Evolutionary conservation across 2,113 vertebrate species (phyloP).

Genomic region (Muntiacus reevesi): DNA sequence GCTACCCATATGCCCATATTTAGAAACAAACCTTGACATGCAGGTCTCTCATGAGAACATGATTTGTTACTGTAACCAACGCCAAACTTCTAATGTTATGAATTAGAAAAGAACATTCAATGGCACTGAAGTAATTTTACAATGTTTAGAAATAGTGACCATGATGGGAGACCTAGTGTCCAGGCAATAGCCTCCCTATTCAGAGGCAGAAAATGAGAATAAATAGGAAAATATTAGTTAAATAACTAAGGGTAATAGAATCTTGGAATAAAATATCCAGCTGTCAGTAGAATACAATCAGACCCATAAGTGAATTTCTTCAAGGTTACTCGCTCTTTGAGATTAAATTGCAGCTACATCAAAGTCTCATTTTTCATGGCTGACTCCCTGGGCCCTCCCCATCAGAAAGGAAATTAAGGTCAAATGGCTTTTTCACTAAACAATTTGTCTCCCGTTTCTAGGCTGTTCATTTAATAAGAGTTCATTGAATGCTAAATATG

Average conservation of each 20-base stretch:
- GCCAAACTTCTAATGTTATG: neutral
- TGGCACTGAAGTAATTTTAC: neutral
- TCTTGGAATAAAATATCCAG: conserved; percentile 30
- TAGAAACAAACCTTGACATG: conserved; percentile 4
- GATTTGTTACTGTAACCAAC: neutral
- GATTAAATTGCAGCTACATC: conserved; percentile 21
- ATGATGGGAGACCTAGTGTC: conserved; percentile 46
- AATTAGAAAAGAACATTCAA: neutral
- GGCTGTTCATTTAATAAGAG: conserved; percentile 35
- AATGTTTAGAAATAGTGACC: conserved; percentile 24
- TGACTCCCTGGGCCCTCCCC: conserved; percentile 8
- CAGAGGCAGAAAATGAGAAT: conserved; percentile 44
- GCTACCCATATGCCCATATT: neutral
- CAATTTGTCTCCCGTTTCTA: conserved; percentile 30
- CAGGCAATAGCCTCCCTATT: conserved; percentile 57
- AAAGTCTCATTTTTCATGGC: conserved; percentile 46
- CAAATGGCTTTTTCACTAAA: conserved; percentile 52
- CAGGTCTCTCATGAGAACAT: neutral
- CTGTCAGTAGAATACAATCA: conserved; percentile 51
- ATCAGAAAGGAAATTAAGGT: conserved; percentile 60
- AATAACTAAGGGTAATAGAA: conserved; percentile 48
- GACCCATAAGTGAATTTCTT: conserved; percentile 46
- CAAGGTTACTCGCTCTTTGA: conserved; percentile 43
- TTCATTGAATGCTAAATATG: neutral
- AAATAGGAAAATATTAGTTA: conserved; percentile 47